Conservation (phyloP, 2,113 vertebrate genomes). For the Stigmatopora argus region DNA sequence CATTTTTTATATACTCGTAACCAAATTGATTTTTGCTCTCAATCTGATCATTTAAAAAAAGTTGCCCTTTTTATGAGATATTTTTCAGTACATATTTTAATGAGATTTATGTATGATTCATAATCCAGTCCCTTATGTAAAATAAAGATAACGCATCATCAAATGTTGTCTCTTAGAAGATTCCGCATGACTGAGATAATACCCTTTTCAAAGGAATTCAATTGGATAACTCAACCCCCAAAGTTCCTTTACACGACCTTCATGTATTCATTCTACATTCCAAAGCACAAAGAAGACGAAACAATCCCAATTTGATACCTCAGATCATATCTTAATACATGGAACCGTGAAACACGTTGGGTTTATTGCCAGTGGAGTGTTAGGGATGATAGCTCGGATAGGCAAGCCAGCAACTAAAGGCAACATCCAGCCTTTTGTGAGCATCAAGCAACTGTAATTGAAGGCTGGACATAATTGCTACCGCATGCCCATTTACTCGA, state of each 20-base stretch:
- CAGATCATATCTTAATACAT: background rate
- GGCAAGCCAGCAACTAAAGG: slow-evolving; percentile 24
- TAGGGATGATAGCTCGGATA: background rate
- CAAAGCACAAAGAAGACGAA: background rate
- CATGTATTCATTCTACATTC: background rate
- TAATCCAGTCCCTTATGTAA: background rate
- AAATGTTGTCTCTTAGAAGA: background rate
- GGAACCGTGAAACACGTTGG: slow-evolving; percentile 28
- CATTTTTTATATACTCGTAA: no score
- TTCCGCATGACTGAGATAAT: background rate
- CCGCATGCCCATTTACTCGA: slow-evolving; percentile 40
- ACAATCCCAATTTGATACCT: background rate
- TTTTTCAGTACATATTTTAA: background rate
- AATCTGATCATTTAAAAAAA: no score
- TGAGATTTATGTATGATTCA: background rate
- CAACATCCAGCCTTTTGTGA: slow-evolving; percentile 43
- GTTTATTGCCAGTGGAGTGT: slow-evolving; percentile 33
- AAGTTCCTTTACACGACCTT: background rate
- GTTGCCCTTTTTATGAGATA: background rate
- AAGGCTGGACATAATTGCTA: slow-evolving; percentile 59
- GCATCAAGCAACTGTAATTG: slow-evolving; percentile 61
- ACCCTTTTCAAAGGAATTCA: background rate
- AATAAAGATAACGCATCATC: background rate
- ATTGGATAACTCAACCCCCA: background rate
- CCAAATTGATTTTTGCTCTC: background rate